Evolutionary conservation across 2,888 invertebrate genomes (phyloP), one percentile per base, ranked within the genome.

Genomic region (Ditula angustiorana): DNA sequence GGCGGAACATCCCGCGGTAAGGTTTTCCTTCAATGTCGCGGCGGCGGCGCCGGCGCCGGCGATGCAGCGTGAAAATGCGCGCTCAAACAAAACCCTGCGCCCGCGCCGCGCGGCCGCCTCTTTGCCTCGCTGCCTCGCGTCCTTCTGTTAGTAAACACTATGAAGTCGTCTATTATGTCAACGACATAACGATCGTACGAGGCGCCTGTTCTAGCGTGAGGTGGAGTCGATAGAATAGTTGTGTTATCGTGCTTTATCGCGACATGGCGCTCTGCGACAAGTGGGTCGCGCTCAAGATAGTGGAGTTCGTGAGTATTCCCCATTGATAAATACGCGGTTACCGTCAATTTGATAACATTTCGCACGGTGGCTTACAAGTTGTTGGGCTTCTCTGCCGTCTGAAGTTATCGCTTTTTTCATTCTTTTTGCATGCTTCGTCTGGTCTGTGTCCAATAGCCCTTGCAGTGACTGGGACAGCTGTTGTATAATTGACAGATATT

Each of bases 281-380:
- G 87, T 93, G 93, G 93, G 93, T 93, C 87, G 92, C 86, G 71
- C 87, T 93, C 75, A 93, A 93, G 90, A 89, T 92, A 79, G 86
- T 92, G 52, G 91, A 93, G 85, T 92, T 93, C 74, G 93, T 93
- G 79, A 90, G 93, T 91, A 82, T 72, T 74, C 35, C 71, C 68
- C 71, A 52, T 19, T 53, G 37, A 61, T 55, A 55, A 33, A 46
- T 24, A 30, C 41, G 50, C 44, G 13, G 21, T n/a, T 46, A 30
- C 49, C 26, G 49, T 23, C 21, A 13, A 10, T 37, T 5, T 5
- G 35, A 16, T 37, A 41, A 41, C 41, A 41, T 41, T 41, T 41
- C 41, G 41, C 41, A 19, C 0, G 41, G 10, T n/a, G n/a, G n/a
- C n/a, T n/a, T n/a, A 35, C 13, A 5, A 35, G n/a, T 35, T 13